Evolutionary conservation across 2,113 vertebrate genomes (phyloP).

Genomic region (Nipponia nippon): DNA sequence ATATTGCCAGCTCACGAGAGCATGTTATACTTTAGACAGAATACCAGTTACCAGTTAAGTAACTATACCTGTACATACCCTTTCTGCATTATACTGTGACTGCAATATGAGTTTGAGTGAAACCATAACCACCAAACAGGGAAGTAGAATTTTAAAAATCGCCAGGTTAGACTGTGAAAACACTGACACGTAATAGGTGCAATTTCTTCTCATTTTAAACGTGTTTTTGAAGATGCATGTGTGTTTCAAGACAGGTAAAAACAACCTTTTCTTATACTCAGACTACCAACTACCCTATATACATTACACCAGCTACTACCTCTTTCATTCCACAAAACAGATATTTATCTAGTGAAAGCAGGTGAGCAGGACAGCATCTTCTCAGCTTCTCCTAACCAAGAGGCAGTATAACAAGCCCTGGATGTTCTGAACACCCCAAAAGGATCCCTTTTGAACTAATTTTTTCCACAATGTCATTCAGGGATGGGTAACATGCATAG

Average conservation of each 20-base stretch:
- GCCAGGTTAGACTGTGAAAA: neutral
- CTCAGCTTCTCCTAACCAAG: neutral
- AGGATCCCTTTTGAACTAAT: neutral
- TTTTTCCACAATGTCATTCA: neutral
- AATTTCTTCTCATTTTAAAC: neutral
- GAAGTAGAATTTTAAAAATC: neutral
- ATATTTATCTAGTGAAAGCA: neutral
- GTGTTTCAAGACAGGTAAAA: neutral
- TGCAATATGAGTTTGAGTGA: neutral
- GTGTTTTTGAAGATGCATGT: neutral
- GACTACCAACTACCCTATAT: neutral
- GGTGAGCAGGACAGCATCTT: neutral
- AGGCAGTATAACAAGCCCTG: neutral
- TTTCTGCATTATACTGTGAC: neutral
- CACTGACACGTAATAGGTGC: neutral
- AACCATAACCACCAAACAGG: neutral
- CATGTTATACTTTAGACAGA: neutral
- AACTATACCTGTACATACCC: neutral
- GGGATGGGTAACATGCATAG: neutral
- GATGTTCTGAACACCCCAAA: neutral
- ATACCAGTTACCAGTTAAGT: neutral
- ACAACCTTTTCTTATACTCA: neutral
- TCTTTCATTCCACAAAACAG: neutral
- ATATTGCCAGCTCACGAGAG: neutral
- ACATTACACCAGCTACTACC: neutral